Base-by-base conservation (phyloP, 2,113 vertebrate species). In the Regulus satrapa region DNA sequence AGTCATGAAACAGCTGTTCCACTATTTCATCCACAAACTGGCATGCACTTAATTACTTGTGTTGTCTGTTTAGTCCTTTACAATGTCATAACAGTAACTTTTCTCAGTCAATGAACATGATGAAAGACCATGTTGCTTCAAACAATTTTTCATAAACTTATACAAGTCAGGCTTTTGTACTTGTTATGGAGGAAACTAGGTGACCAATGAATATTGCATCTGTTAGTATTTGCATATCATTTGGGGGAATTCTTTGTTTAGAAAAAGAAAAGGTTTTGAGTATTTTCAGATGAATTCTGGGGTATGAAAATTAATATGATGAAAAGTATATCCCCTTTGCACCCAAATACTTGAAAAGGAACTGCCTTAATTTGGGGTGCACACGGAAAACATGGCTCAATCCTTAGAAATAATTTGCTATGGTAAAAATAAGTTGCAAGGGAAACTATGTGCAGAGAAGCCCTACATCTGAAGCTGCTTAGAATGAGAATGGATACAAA, bases 401-500 rank as follows among this genome's bases (percentile, higher is more conserved):
- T 69, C 77, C 29, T 92, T 52, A 58, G 20, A 81, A 84, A 7
- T 48, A 92, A 84, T 89, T 84, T 92, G 12, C 24, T 63, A 43
- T 89, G 25, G 36, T 46, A 38, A 85, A 94, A 76, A 76, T n/a
- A 82, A 79, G n/a, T 77, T 86, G 9, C 61, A 78, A 48, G 49
- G 43, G 54, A 77, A 59, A 5, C 15, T 64, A 74, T 6, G 5
- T 66, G 14, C 26, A 32, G 23, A 66, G 45, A 84, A 95, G 64
- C 9, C 9, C 19, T 73, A 26, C 17, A 23, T 69, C 40, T 89
- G 55, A 54, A 75, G 29, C 25, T 92, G 41, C 38, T 95, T 76
- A 61, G 72, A 85, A 93, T 61, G 66, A 61, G 72, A 85, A 93
- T 61, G 66, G 69, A 90, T 92, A 81, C 34, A 92, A 93, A 89